Conservation (phyloP, 2,888 invertebrate species). For the Scrobipalpa costella region DNA sequence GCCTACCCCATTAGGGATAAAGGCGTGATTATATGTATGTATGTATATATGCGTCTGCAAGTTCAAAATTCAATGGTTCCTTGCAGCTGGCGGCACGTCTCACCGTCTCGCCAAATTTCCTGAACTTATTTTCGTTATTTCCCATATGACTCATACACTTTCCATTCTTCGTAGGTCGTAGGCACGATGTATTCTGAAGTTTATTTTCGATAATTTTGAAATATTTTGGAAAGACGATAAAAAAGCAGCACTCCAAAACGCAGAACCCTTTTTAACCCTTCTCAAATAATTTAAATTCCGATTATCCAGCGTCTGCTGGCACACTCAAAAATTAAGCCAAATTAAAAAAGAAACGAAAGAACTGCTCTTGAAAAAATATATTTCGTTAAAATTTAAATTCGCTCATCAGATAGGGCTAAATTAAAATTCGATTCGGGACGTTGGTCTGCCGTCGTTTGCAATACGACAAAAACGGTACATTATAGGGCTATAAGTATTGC, state of each 20-base stretch:
- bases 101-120: conserved; percentile 32
- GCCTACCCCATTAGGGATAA: too few species aligned
- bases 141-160: conserved; percentile 7
- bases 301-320: conserved; percentile 8
- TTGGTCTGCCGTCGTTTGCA: conserved; percentile 16
- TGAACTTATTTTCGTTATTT: conserved; percentile 35
- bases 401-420: conserved; percentile 24
- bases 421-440: conserved; percentile 24
- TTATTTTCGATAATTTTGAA: neutral
- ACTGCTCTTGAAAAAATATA: conserved; percentile 5
- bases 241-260: neutral
- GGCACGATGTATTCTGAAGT: neutral
- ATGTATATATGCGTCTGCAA: too few species aligned
- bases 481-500: too few species aligned
- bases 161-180: neutral
- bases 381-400: conserved; percentile 33
- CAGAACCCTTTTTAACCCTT: neutral
- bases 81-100: neutral
- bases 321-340: conserved; percentile 7
- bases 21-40: too few species aligned
- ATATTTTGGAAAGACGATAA: neutral
- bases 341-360: conserved; percentile 5
- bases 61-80: too few species aligned
- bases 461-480: neutral
- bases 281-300: conserved; percentile 2